Evolutionary conservation across 2,888 invertebrate genomes (phyloP), one percentile per base, ranked within the genome.

Genomic region (Eupsilia transversa): DNA sequence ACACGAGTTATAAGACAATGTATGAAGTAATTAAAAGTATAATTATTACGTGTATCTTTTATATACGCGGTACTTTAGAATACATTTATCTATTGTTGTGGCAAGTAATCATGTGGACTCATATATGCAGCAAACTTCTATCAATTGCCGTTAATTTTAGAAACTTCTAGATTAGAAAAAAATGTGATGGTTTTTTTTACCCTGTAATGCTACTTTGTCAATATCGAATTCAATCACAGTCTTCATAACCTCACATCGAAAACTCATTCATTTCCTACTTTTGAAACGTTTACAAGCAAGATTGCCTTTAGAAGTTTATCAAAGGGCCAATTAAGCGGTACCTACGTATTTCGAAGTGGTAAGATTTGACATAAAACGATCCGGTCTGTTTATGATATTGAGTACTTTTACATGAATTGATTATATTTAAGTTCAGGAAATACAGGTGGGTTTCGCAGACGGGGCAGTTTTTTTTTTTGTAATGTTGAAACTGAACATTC

Each of bases 311-410:
- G 20, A 73, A 41, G n/a, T 35, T 56, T 54, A 41, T 73, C 54
- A 56, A 77, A 61, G 41, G 27, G n/a, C 23, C 54, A 80, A 73
- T 80, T 80, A 77, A 38, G 46, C 14, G 30, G 27, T 46, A 54
- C n/a, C 33, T 56, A 73, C 27, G 35, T 20, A n/a, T 41, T 73
- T 73, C 43, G 38, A 80, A 72, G 38, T 61, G 54, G 72, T 54
- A 23, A 52, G n/a, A 61, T 61, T 57, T 68, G 33, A n/a, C 60
- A 30, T 33, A 20, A 54, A 79, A 46, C 43, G 35, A 71, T 30
- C 12, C 17, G 23, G 41, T 43, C 14, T 35, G 14, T 60, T 59
- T 70, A 38, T 14, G 38, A 12, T n/a, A 60, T 60, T 71, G 23
- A 79, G n/a, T 57, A 73, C 27, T 30, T 72, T 72, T n/a, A 56